phyloP scores from a whole-genome alignment of 2,888 invertebrate genomes.

The Mycalesis mineus region DNA sequence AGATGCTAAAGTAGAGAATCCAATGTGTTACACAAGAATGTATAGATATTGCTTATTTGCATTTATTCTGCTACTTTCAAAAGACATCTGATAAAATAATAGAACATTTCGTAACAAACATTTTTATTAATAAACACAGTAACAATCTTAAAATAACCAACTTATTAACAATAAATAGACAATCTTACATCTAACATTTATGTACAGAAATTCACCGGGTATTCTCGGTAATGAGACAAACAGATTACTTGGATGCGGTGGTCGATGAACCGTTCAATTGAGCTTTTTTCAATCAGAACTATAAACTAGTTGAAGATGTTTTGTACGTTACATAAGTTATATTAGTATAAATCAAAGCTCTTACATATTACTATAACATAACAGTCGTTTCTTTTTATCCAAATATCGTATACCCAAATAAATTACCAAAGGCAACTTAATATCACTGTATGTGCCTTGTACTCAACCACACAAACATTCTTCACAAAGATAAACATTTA shows the following conservation, averaged over 20 bases:
- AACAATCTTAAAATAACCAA: constrained; percentile 41
- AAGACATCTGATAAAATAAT: constrained; percentile 23
- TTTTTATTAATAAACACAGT: constrained; percentile 34
- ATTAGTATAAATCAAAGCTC: too few relatives aligned
- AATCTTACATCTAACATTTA: constrained; percentile 45
- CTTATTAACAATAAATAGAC: constrained; percentile 41
- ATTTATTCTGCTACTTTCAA: too few relatives aligned
- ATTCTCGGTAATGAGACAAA: constrained; percentile 32
- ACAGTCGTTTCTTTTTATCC: constrained; percentile 34
- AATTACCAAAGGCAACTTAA: constrained; percentile 41
- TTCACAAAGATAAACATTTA: constrained; percentile 24
- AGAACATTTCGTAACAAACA: constrained; percentile 15
- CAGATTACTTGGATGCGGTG: constrained; percentile 20
- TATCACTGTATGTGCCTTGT: constrained; percentile 40
- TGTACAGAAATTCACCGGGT: constrained; percentile 70
- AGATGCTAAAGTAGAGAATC: too few relatives aligned
- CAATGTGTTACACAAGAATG: too few relatives aligned
- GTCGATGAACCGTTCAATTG: constrained; percentile 39
- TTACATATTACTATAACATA: constrained; percentile 25
- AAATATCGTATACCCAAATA: constrained; percentile 58
- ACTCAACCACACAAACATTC: constrained; percentile 42
- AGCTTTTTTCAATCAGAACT: constrained; percentile 39
- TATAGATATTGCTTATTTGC: neutral
- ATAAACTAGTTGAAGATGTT: constrained; percentile 15
- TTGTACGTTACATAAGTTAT: constrained; percentile 15